Conservation (phyloP, 2,797 vertebrate genomes). For the Sebastes goodei region DNA sequence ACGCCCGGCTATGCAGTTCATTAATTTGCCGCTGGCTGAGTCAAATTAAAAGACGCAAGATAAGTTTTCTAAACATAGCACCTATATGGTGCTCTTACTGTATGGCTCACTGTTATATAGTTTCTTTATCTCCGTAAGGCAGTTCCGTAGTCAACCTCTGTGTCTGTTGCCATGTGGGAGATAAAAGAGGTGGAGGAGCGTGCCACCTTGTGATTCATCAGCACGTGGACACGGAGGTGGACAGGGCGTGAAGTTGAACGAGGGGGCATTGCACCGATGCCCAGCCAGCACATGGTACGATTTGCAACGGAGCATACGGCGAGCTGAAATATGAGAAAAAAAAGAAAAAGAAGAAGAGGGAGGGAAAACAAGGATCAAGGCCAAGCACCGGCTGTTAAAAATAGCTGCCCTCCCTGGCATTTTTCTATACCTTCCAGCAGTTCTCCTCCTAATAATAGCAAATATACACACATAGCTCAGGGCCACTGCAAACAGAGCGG, state of each 20-base stretch:
- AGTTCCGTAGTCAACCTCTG: constrained; percentile 5
- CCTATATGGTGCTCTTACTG: background rate
- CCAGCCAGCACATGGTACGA: constrained; percentile 29
- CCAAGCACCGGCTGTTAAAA: constrained; percentile 76
- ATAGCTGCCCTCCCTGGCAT: constrained; percentile 78
- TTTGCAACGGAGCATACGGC: background rate
- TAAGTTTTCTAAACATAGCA: constrained; percentile 72
- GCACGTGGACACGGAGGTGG: constrained; percentile 7
- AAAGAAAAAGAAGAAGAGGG: background rate
- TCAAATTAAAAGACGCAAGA: constrained; percentile 61
- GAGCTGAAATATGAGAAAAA: background rate
- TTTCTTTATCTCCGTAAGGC: background rate
- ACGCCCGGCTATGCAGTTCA: constrained; percentile 50
- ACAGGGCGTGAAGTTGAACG: constrained; percentile 14
- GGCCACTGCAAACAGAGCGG: constrained; percentile 65
- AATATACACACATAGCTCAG: constrained; percentile 68
- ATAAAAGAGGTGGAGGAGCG: background rate
- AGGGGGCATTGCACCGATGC: constrained; percentile 15
- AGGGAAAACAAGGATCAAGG: constrained; percentile 60
- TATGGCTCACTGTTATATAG: background rate
- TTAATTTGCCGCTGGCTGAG: constrained; percentile 65
- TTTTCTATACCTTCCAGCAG: constrained; percentile 78
- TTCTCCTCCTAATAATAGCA: constrained; percentile 81
- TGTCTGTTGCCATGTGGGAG: constrained; percentile 8
- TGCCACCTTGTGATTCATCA: constrained; percentile 42